Evolutionary conservation across 2,113 vertebrate genomes (phyloP).

Genomic region (Mastomys natalensis): DNA sequence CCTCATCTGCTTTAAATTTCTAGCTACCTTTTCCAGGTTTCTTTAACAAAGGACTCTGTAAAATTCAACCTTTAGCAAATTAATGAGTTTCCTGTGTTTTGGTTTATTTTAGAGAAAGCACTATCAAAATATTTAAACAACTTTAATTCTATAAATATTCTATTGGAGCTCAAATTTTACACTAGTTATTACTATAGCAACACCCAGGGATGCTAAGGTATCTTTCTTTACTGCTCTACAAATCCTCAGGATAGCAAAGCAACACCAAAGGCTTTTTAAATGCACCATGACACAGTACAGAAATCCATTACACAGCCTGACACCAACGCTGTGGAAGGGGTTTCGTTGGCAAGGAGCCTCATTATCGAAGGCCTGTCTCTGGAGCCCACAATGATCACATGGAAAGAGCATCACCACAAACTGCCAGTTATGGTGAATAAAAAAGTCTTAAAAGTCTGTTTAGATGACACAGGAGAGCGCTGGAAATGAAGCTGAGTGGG

Average conservation of each 20-base stretch:
- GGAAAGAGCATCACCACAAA: background rate
- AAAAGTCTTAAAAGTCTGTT: background rate
- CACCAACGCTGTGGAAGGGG: too few species aligned
- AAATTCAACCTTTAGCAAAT: conserved; percentile 31
- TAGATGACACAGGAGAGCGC: background rate
- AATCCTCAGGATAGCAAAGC: conserved; percentile 24
- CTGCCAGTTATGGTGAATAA: background rate
- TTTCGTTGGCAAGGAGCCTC: background rate
- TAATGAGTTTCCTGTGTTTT: conserved; percentile 42
- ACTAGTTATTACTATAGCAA: conserved; percentile 28
- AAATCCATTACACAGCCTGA: background rate
- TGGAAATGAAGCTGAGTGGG: background rate
- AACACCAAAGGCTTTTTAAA: background rate
- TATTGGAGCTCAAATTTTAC: background rate
- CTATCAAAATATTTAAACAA: conserved; percentile 72
- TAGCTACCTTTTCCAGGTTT: background rate
- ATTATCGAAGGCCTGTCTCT: background rate
- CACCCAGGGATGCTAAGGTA: background rate
- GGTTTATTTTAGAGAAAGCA: conserved; percentile 47
- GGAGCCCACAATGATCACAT: background rate
- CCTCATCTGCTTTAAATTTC: conserved; percentile 51
- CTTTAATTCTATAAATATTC: conserved; percentile 43
- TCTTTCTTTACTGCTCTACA: background rate
- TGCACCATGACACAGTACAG: background rate
- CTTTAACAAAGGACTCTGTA: conserved; percentile 15